Evolutionary conservation across 2,113 vertebrate genomes (phyloP).

Genomic region (Procapra przewalskii): DNA sequence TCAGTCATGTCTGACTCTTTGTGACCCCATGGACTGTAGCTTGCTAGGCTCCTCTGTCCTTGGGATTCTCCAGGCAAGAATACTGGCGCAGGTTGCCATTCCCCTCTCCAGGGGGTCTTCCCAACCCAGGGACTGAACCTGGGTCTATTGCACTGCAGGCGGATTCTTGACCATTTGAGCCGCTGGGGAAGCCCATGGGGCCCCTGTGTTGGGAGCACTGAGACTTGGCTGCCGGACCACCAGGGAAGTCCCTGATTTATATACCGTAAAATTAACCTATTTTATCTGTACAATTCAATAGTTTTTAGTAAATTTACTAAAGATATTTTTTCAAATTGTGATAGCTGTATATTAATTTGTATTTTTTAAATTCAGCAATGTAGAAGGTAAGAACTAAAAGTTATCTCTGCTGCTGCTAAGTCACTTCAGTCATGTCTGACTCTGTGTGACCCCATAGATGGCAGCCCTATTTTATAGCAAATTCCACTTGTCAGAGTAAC

Average conservation of each 20-base stretch:
- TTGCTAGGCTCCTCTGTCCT: not conserved
- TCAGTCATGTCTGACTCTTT: not conserved
- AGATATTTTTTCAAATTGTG: not conserved
- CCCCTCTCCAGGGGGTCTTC: not conserved
- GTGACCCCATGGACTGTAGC: not conserved
- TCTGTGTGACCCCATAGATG: too few relatives aligned
- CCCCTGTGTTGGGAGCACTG: not conserved
- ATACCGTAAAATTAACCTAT: not conserved
- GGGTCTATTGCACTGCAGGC: not conserved
- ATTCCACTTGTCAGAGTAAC: not conserved
- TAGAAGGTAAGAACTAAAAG: not conserved
- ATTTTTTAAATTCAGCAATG: not conserved
- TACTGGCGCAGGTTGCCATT: not conserved
- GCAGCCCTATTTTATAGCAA: not conserved
- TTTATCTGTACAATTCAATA: not conserved
- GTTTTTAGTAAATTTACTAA: not conserved
- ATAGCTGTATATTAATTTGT: not conserved
- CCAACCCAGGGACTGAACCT: not conserved
- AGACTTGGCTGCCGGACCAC: not conserved
- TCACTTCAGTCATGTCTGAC: too few relatives aligned
- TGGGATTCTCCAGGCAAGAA: not conserved
- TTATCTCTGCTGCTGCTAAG: not conserved
- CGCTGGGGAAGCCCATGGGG: rapidly evolving
- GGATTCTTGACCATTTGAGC: not conserved
- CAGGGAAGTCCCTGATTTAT: not conserved